A percentile compares a stretch with the other conserved stretches of the same genome.
These are phyloP conservation scores for Otis tarda DNA, from an alignment of 2,113 vertebrate species.

Conservation along the genomic window DNA sequence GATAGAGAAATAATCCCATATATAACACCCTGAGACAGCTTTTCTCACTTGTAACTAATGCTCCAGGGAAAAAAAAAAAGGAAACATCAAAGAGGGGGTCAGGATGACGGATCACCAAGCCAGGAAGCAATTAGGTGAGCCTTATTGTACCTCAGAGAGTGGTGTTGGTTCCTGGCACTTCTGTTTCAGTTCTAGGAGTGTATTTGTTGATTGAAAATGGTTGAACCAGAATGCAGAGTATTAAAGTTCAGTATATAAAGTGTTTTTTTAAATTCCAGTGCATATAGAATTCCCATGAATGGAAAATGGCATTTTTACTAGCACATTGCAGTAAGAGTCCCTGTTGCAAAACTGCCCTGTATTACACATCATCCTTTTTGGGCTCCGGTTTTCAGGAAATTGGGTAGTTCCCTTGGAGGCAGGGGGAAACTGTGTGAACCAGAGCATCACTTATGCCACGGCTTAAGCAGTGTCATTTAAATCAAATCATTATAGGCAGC, in stretches of 20 bases:
- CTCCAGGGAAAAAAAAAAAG: background rate
- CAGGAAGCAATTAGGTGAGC: conserved; percentile 66
- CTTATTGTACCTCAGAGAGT: conserved; percentile 33
- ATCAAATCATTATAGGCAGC: background rate
- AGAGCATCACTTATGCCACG: background rate
- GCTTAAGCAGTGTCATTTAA: background rate
- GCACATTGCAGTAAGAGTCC: background rate
- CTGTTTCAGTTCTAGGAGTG: background rate
- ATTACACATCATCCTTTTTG: background rate
- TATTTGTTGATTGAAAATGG: background rate
- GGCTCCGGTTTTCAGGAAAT: background rate
- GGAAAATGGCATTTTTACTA: background rate
- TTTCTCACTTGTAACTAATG: conserved; percentile 36
- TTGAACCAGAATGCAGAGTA: background rate
- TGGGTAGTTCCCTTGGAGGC: background rate
- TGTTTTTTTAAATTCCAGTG: background rate
- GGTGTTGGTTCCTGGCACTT: background rate
- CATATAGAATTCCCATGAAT: background rate
- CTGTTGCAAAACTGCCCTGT: background rate
- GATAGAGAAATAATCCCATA: conserved; percentile 4
- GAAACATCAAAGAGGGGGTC: conserved; percentile 43
- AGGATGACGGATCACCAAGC: conserved; percentile 40
- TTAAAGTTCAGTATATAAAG: background rate
- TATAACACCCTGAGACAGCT: conserved; percentile 16
- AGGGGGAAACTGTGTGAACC: background rate